Evolutionary conservation across 2,113 vertebrate species (phyloP).

Genomic region (Oxyura jamaicensis): DNA sequence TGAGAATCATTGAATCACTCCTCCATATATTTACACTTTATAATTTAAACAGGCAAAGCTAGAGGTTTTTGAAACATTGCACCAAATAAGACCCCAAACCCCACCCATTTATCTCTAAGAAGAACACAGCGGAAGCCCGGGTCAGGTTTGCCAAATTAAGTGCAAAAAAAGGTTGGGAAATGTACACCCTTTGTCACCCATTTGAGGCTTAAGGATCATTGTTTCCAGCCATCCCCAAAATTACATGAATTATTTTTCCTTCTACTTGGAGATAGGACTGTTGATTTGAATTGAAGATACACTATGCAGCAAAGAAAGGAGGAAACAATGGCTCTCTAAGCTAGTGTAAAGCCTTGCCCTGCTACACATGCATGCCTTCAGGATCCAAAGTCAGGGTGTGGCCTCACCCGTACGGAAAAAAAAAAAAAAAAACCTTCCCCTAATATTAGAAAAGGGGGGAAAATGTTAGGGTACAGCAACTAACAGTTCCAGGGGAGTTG

Average conservation of each 20-base stretch:
- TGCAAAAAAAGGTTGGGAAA: neutral
- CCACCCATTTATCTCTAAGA: neutral
- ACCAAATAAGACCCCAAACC: neutral
- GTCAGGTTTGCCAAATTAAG: neutral
- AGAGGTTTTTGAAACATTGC: neutral
- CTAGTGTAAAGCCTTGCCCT: neutral
- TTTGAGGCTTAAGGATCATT: neutral
- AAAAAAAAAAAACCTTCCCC: conserved; percentile 3
- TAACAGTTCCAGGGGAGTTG: neutral
- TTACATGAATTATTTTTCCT: neutral
- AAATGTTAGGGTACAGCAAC: neutral
- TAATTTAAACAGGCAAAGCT: neutral
- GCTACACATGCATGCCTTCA: neutral
- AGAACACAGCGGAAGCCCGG: neutral
- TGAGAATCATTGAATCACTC: neutral
- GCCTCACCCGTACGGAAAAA: conserved; percentile 57
- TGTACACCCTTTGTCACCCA: neutral
- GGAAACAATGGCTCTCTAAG: neutral
- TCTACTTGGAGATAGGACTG: neutral
- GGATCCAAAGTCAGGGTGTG: neutral
- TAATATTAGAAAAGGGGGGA: neutral
- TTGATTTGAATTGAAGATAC: neutral
- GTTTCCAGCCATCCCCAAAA: neutral
- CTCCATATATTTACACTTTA: neutral
- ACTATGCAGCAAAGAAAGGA: neutral